A percentile compares a stretch with the other conserved stretches of the same genome.
Conservation (phyloP, 2,888 invertebrate genomes). For the Lasioglossum calceatum region DNA sequence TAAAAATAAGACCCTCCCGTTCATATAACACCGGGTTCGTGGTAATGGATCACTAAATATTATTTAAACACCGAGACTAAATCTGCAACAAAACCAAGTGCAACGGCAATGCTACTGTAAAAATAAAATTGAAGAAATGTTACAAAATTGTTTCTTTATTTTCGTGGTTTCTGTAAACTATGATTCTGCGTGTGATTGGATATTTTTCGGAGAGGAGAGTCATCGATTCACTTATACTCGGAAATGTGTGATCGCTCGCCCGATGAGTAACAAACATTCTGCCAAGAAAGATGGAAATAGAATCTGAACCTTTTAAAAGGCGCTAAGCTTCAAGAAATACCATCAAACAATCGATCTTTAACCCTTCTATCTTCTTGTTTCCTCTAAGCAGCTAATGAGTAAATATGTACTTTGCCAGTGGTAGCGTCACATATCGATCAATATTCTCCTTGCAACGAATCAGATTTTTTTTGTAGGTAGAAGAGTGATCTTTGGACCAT, state of each 20-base stretch:
- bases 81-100: not conserved
- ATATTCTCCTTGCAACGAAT: too few species aligned
- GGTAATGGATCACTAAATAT: constrained; percentile 40
- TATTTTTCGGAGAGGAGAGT: not conserved
- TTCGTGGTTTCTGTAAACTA: not conserved
- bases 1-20: constrained; percentile 61
- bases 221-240: not conserved
- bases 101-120: not conserved
- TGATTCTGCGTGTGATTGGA: not conserved
- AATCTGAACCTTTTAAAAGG: not conserved
- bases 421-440: too few species aligned
- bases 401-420: too few species aligned
- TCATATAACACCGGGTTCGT: constrained; percentile 34
- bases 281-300: not conserved
- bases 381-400: too few species aligned
- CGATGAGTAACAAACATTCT: not conserved
- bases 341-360: not conserved
- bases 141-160: not conserved
- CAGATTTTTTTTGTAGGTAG: too few species aligned
- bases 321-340: not conserved
- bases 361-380: not conserved
- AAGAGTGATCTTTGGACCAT: too few species aligned
- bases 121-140: not conserved
- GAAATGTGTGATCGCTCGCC: not conserved
- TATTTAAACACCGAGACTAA: not conserved